A percentile compares a stretch with the other conserved stretches of the same genome.
phyloP scores from a whole-genome alignment of 2,113 vertebrate genomes.

The Ophiodon elongatus region DNA sequence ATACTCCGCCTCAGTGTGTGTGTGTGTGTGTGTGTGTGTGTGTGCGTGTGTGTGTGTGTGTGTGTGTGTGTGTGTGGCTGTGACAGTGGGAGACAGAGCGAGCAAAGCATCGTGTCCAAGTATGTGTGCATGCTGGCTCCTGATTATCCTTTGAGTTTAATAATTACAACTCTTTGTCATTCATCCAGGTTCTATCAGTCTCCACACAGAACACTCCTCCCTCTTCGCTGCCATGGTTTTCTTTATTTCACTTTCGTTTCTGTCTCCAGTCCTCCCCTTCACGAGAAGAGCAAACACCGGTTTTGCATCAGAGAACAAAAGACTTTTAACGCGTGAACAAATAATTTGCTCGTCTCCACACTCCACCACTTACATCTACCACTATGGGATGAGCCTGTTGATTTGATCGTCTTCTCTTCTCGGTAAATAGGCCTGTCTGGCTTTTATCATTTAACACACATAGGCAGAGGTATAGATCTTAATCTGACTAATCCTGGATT shows the following conservation, averaged over 20 bases:
- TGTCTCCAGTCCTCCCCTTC: neutral
- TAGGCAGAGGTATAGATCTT: slow-evolving; percentile 50
- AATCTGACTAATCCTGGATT: slow-evolving; percentile 74
- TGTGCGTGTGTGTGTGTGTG: slow-evolving; percentile 31
- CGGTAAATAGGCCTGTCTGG: slow-evolving; percentile 39
- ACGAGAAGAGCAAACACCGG: slow-evolving; percentile 34
- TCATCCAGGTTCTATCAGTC: slow-evolving; percentile 62
- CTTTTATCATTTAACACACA: slow-evolving; percentile 47
- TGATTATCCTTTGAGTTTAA: slow-evolving; percentile 68
- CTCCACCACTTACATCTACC: slow-evolving; percentile 33
- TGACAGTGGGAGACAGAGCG: neutral
- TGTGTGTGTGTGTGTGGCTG: slow-evolving; percentile 29
- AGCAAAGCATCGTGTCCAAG: slow-evolving; percentile 48
- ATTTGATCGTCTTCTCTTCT: slow-evolving; percentile 28
- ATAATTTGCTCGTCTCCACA: slow-evolving; percentile 41
- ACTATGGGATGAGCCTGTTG: slow-evolving; percentile 25
- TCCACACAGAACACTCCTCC: slow-evolving; percentile 16
- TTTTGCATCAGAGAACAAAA: slow-evolving; percentile 39
- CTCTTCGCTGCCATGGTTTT: slow-evolving; percentile 39
- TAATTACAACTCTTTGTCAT: slow-evolving; percentile 70
- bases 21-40: slow-evolving; percentile 43
- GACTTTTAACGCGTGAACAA: slow-evolving; percentile 30
- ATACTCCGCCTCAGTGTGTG: slow-evolving; percentile 5
- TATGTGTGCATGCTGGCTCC: slow-evolving; percentile 25
- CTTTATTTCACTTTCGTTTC: slow-evolving; percentile 33